These are phyloP conservation scores for Megaustenia siamemsis DNA, from an alignment of 2,888 invertebrate genomes.

Conservation along the genomic window DNA sequence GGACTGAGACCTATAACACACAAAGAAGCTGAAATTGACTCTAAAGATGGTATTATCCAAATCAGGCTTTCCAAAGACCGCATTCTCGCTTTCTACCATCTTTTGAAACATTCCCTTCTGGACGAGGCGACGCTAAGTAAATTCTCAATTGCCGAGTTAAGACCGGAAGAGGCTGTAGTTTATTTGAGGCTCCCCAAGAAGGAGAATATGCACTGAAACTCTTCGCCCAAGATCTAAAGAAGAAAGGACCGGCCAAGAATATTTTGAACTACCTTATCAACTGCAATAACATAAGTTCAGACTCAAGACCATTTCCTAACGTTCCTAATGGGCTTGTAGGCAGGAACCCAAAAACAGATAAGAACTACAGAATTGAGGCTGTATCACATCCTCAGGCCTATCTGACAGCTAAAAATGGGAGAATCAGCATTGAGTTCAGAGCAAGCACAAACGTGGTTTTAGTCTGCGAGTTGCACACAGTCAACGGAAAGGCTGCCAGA, in stretches of 20 bases:
- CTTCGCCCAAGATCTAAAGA: slow-evolving; percentile 72
- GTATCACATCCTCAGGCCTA: slow-evolving; percentile 68
- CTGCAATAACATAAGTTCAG: slow-evolving; percentile 64
- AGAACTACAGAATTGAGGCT: slow-evolving; percentile 68
- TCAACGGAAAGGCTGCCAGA: slow-evolving; percentile 65
- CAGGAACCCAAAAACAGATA: slow-evolving; percentile 62
- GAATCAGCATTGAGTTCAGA: slow-evolving; percentile 66
- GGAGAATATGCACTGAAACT: slow-evolving; percentile 76
- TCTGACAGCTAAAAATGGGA: slow-evolving; percentile 65
- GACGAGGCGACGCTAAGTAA: slow-evolving; percentile 74
- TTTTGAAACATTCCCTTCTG: slow-evolving; percentile 72
- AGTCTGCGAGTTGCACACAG: slow-evolving; percentile 73
- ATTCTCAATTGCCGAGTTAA: slow-evolving; percentile 70
- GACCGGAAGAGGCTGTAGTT: slow-evolving; percentile 72
- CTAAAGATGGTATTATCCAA: slow-evolving; percentile 74
- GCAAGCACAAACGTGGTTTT: slow-evolving; percentile 70
- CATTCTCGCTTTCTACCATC: slow-evolving; percentile 69
- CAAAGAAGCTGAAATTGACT: slow-evolving; percentile 71
- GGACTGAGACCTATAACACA: slow-evolving; percentile 74
- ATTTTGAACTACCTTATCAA: slow-evolving; percentile 77
- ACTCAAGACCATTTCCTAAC: slow-evolving; percentile 71
- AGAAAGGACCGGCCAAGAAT: slow-evolving; percentile 74
- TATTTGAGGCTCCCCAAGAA: slow-evolving; percentile 71
- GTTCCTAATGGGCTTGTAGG: slow-evolving; percentile 54
- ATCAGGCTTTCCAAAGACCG: slow-evolving; percentile 71